phyloP scores from a whole-genome alignment of 2,797 vertebrate species.

The Odontamblyopus lacepedii region DNA sequence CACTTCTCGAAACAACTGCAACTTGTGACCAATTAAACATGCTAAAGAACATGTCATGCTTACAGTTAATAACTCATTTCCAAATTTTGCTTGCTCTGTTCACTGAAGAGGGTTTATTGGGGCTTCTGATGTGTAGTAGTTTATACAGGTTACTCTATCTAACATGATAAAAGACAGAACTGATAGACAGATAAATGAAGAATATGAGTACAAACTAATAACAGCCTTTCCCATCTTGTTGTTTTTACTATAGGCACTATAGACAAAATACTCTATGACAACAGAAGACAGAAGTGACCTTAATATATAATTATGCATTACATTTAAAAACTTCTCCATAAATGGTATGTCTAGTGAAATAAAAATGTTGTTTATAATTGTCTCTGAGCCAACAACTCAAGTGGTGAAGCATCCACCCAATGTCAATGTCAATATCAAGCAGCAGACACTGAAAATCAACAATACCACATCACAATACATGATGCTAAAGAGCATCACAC shows the following conservation, averaged over 20 bases:
- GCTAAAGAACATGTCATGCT: background rate
- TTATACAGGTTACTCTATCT: background rate
- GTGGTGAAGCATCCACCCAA: constrained; percentile 23
- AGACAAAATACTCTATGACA: constrained; percentile 10
- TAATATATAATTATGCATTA: background rate
- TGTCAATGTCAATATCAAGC: constrained; percentile 11
- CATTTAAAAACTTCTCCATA: background rate
- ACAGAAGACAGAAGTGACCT: background rate
- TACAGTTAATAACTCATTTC: background rate
- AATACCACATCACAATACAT: constrained; percentile 19
- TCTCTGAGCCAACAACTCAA: constrained; percentile 10
- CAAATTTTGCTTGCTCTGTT: background rate
- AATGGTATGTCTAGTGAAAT: constrained; percentile 3
- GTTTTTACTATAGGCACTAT: background rate
- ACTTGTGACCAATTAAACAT: background rate
- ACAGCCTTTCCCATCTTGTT: background rate
- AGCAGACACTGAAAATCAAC: constrained; percentile 22
- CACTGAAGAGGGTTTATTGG: background rate
- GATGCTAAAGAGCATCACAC: constrained; percentile 38
- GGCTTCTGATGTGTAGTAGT: background rate
- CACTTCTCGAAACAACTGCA: constrained; percentile 38
- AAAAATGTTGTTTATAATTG: background rate
- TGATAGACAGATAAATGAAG: background rate
- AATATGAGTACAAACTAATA: background rate
- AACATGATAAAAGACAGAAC: background rate